Base-by-base conservation (phyloP, 2,797 vertebrate species). In the Cossypha heuglini region DNA sequence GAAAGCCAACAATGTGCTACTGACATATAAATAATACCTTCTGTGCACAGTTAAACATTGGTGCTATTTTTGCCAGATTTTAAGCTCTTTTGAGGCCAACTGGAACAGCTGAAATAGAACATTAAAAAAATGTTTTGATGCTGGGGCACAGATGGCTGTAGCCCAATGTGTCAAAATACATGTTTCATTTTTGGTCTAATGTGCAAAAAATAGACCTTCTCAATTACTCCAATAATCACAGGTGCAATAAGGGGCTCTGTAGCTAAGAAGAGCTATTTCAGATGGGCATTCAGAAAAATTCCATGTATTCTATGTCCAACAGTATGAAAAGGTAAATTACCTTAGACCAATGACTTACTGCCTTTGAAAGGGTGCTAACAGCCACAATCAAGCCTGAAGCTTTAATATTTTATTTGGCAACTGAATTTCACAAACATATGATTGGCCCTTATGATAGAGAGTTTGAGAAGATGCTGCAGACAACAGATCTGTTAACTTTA, bases 91-190 rank as follows among this genome's bases (percentile, higher is more conserved):
- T 69, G 85, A 92, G 90, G 93, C 95, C 95, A 97, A 95, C 79
- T 88, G 66, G 92, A 97, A 94, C 93, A 96, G 93, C 92, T 96
- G 93, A 93, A 94, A 95, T 88, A 92, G 85, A 96, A 95, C 88
- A 91, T 91, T 81, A 64, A 95, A 95, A 94, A 94, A 93, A 92
- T 88, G 74, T 90, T 93, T 86, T 87, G 88, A 95, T 83, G 87
- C 91, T 87, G 80, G 90, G 79, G 79, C 96, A 96, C 96, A 97
- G 90, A 95, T 96, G 94, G 93, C 59, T 16, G 66, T 61, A 88
- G 85, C 87, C 94, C 88, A 91, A 57, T 88, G 66, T 96, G 91
- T 96, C 93, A 96, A 96, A 97, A 97, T 93, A 96, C 95, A 96
- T 94, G 88, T 87, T 93, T 97, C 78, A 82, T 93, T 92, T 97